Base-by-base conservation (phyloP, 2,888 invertebrate species). In the Balanococcus diminutus region DNA sequence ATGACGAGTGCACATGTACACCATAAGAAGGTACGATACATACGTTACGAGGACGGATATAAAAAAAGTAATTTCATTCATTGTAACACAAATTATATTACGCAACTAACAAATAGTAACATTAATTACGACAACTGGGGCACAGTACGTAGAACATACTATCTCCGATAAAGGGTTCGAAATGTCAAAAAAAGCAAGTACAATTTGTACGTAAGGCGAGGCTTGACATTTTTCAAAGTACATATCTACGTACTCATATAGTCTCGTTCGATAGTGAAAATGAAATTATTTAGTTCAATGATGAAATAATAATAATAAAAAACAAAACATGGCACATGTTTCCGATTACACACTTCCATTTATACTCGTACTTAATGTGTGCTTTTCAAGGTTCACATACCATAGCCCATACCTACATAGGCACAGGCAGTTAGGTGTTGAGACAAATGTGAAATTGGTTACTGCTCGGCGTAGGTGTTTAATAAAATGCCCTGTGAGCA, bases 281-380 rank as follows among this genome's bases (percentile, higher is more conserved):
- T 79, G 25, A 19, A 79, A 79, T 79, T 67, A 67, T 67, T 67
- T 67, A 79, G 75, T 36, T 79, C 75, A 36, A 79, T 79, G 75
- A 36, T 79, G 75, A 79, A 79, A 79, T 36, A 79, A 36, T 79
- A 79, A 79, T 28, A 67, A 67, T 67, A 28, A 67, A 67, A 67
- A 67, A 67, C 25, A 67, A 79, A 79, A 25, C 28, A 79, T 79
- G n/a, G 75, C 36, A 79, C 75, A 36, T 36, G 75, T 79, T 79
- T 36, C 19, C 75, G 75, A 79, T 79, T 79, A 79, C 75, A 79
- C 32, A 36, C 75, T 32, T 19, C 36, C 75, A 79, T 36, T 19
- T 36, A 32, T 14, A 79, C 67, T 67, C 75, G 75, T 11, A 19
- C 36, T 36, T 32, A 79, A 67, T 36, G 36, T 79, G 32, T 11